Percentiles rank a stretch among this genome's conserved stretches.
phyloP scores from a whole-genome alignment of 2,113 vertebrate genomes.

The Nycticryphes semicollaris region DNA sequence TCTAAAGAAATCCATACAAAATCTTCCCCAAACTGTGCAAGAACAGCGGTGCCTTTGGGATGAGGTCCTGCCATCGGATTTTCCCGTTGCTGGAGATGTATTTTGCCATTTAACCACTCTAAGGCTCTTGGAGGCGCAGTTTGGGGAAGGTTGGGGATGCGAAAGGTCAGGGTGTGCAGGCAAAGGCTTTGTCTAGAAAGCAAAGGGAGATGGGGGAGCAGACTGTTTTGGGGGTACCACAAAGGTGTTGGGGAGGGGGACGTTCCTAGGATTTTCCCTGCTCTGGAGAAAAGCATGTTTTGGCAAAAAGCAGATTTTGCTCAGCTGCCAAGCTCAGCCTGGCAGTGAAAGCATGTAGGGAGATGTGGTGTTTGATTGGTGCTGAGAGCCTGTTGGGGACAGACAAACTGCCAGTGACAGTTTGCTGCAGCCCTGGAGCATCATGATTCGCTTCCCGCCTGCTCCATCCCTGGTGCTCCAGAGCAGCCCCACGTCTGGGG shows the following conservation, averaged over 20 bases:
- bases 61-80: rapidly evolving
- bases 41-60: neutral
- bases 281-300: neutral
- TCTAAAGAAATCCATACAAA: rapidly evolving
- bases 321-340: neutral
- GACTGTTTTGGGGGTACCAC: rapidly evolving
- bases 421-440: neutral
- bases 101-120: neutral
- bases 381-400: neutral
- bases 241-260: neutral
- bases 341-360: neutral
- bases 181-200: neutral
- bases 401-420: neutral
- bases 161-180: neutral
- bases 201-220: rapidly evolving
- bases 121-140: neutral
- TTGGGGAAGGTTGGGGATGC: neutral
- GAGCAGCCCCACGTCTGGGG: neutral
- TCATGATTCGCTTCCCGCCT: rapidly evolving
- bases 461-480: neutral
- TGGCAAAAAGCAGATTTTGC: neutral
- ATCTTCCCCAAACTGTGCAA: neutral
- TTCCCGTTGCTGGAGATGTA: rapidly evolving
- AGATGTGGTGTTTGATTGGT: neutral
- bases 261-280: neutral